Conservation (phyloP, 2,888 invertebrate genomes). For the Sacculina carcini region DNA sequence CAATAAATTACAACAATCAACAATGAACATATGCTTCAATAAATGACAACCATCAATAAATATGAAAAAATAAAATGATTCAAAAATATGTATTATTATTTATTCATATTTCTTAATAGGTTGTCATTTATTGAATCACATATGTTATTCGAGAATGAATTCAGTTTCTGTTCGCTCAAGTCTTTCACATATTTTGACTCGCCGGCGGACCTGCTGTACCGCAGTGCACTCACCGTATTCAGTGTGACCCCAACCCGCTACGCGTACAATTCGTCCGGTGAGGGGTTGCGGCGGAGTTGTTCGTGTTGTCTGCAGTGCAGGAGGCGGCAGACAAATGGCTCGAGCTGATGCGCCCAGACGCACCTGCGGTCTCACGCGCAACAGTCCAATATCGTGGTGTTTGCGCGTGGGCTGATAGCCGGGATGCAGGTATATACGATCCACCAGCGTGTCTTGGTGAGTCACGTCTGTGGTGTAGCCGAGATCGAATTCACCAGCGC, state of each 20-base stretch:
- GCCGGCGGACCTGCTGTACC: too few relatives aligned
- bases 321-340: slow-evolving; percentile 8
- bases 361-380: not conserved
- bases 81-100: too few relatives aligned
- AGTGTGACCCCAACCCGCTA: slow-evolving; percentile 8
- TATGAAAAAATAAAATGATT: too few relatives aligned
- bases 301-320: not conserved
- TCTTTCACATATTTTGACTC: too few relatives aligned
- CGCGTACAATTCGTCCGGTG: not conserved
- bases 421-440: not conserved
- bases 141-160: too few relatives aligned
- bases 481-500: not conserved
- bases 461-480: not conserved
- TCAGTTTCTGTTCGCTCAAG: too few relatives aligned
- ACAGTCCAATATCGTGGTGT: slow-evolving; percentile 8
- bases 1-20: too few relatives aligned
- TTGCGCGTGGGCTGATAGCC: not conserved
- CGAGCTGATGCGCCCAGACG: slow-evolving; percentile 5
- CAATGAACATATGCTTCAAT: too few relatives aligned
- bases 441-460: slow-evolving; percentile 1
- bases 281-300: too few relatives aligned
- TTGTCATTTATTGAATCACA: too few relatives aligned
- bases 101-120: too few relatives aligned
- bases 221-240: not conserved
- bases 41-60: too few relatives aligned